phyloP scores from a whole-genome alignment of 2,113 vertebrate species.

The Corydoras maculifer region DNA sequence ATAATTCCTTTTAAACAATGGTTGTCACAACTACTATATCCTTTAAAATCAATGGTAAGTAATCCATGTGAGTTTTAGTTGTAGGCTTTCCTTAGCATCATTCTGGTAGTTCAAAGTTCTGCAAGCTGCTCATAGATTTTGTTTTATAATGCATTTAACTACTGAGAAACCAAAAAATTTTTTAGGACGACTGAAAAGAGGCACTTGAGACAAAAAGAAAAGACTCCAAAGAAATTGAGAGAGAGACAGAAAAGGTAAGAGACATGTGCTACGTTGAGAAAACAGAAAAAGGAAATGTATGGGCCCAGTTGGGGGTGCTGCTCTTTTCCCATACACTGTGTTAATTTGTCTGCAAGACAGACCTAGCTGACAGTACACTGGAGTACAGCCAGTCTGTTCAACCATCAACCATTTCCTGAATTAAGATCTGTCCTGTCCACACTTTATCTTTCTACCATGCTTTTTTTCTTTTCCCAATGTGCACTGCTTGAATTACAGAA shows the following conservation, averaged over 20 bases:
- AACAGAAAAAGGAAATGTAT: conserved; percentile 34
- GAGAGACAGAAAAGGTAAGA: conserved; percentile 3
- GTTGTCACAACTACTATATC: no score
- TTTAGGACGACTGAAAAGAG: no score
- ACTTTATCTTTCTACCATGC: conserved; percentile 10
- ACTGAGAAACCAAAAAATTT: no score
- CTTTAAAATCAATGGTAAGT: no score
- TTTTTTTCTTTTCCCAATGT: background rate
- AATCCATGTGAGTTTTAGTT: background rate
- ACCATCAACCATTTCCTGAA: conserved; percentile 50
- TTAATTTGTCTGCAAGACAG: conserved; percentile 59
- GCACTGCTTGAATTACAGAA: no score
- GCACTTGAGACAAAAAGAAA: no score
- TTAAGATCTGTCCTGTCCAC: conserved; percentile 37
- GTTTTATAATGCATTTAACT: no score
- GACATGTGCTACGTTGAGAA: conserved; percentile 20
- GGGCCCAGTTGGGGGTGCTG: conserved; percentile 53
- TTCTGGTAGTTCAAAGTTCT: background rate
- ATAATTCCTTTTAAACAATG: no score
- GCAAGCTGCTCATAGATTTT: no score
- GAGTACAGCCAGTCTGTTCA: conserved; percentile 42
- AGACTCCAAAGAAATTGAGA: conserved; percentile 4
- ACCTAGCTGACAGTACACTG: conserved; percentile 49
- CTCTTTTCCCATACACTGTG: conserved; percentile 53
- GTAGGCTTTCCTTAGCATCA: background rate